Evolutionary conservation across 2,888 invertebrate genomes (phyloP).

Genomic region (Drosophila mulleri): DNA sequence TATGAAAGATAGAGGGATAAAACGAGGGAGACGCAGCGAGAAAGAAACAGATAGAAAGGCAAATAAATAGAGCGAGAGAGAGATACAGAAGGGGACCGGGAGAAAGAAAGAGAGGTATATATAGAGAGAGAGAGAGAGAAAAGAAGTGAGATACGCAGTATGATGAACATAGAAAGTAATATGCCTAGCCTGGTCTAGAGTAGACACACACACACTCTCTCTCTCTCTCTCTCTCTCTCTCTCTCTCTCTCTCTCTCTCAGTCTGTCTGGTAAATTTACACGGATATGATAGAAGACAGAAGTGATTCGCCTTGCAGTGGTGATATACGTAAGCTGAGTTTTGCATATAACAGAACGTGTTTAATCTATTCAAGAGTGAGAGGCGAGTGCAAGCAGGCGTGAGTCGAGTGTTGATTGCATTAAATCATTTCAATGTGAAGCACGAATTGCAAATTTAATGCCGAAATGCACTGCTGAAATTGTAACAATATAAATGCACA

Average conservation of each 20-base stretch:
- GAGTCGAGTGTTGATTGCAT: slow-evolving; percentile 1
- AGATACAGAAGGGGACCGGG: no score
- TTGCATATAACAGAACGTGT: background rate
- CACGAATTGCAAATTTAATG: background rate
- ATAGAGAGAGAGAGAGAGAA: background rate
- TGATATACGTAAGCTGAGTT: background rate
- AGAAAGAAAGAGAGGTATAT: no score
- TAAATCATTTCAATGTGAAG: background rate
- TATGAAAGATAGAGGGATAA: background rate
- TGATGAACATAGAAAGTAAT: background rate
- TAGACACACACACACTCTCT: no score
- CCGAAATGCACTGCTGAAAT: background rate
- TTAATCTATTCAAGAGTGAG: background rate
- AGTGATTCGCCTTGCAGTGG: background rate
- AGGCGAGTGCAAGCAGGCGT: background rate
- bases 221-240: no score
- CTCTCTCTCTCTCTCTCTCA: no score
- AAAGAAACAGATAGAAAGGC: background rate
- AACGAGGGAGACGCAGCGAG: no score
- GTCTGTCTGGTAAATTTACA: background rate
- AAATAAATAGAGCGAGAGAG: background rate
- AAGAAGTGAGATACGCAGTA: background rate
- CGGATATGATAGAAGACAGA: background rate
- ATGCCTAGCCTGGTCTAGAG: no score
- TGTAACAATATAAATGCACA: background rate